These are phyloP conservation scores for Capitulum mitella DNA, from an alignment of 2,888 invertebrate species.

Conservation along the genomic window DNA sequence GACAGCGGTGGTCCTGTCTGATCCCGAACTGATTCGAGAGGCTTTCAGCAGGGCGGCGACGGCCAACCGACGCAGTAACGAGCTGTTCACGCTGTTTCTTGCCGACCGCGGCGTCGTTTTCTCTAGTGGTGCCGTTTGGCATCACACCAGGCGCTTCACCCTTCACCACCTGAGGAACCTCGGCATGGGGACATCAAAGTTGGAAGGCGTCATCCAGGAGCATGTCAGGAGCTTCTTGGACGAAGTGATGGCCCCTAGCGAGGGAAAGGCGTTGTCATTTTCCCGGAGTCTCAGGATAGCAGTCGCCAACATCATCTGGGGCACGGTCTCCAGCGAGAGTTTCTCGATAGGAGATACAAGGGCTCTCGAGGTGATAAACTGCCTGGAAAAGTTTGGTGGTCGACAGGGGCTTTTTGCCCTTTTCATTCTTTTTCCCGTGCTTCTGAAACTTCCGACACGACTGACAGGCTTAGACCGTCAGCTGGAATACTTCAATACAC, in stretches of 20 bases:
- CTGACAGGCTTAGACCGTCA: not conserved
- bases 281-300: constrained; percentile 21
- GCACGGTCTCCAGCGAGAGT: constrained; percentile 19
- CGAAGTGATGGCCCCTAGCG: not conserved
- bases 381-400: not conserved
- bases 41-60: constrained; percentile 28
- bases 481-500: not conserved
- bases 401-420: not conserved
- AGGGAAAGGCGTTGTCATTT: not conserved
- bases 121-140: constrained; percentile 15
- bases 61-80: not conserved
- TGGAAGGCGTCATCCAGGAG: constrained; percentile 14
- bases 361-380: not conserved
- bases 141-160: constrained; percentile 7
- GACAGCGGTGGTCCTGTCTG: too few relatives aligned
- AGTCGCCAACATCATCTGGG: constrained; percentile 30
- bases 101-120: constrained; percentile 10
- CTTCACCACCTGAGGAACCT: constrained; percentile 3
- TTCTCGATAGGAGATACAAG: not conserved
- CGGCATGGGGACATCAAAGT: constrained; percentile 19
- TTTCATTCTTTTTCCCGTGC: not conserved
- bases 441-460: not conserved
- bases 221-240: constrained; percentile 1
- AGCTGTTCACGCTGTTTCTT: not conserved
- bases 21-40: constrained; percentile 34